Conservation (phyloP, 37 sponge, comb jelly and placozoan genomes). For the Lycopodina hypogea region DNA sequence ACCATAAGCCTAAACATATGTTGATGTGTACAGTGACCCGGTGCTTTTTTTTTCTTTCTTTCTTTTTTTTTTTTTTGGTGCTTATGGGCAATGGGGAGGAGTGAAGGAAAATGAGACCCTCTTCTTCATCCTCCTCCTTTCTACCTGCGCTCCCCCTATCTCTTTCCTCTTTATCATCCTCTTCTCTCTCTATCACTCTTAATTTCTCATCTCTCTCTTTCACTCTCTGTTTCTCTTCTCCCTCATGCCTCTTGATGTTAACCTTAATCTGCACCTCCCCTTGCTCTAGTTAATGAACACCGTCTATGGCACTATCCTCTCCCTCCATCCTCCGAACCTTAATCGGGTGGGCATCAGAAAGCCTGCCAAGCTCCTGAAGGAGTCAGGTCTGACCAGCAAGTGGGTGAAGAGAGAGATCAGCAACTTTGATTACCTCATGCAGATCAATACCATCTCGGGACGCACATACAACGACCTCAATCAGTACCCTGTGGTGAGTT, state of each 20-base stretch:
- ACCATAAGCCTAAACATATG: too few relatives aligned
- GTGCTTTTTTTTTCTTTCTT: too few relatives aligned
- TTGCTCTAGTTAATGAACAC: conserved; percentile 24
- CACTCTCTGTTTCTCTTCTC: not conserved
- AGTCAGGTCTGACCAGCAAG: conserved; percentile 75
- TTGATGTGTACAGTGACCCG: too few relatives aligned
- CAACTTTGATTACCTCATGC: conserved; percentile 97
- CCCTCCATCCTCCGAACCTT: conserved; percentile 76
- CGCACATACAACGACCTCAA: conserved; percentile 96
- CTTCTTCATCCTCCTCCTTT: not conserved
- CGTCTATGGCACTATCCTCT: conserved; percentile 70
- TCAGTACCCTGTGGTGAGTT: conserved; percentile 93
- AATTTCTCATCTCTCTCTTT: too few relatives aligned
- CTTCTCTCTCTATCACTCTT: too few relatives aligned
- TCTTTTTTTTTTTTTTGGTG: too few relatives aligned
- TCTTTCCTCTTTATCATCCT: not conserved
- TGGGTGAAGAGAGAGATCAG: conserved; percentile 86
- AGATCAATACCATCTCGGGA: conserved; percentile 94
- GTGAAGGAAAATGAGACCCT: too few relatives aligned
- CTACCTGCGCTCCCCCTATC: not conserved
- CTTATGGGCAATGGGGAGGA: too few relatives aligned
- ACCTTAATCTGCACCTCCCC: not conserved
- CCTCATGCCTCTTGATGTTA: not conserved
- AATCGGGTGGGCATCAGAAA: conserved; percentile 58
- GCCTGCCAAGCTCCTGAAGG: conserved; percentile 54